Base-by-base conservation (phyloP, 1,140 invertebrate genomes). In the Drosophila micromelanica region DNA sequence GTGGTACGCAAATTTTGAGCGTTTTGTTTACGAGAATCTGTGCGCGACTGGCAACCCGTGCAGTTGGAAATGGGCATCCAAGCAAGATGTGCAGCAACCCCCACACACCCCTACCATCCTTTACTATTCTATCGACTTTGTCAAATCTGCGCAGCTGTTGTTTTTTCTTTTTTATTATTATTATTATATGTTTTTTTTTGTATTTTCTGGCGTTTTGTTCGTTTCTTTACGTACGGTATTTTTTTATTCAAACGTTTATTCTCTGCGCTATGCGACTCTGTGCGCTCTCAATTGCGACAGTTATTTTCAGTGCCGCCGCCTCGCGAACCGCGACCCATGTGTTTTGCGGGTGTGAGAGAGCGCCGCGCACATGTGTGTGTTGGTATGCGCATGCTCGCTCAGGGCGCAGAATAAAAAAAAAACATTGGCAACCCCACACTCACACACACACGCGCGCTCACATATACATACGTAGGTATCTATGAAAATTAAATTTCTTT, bases 301-400 rank as follows among this genome's bases (percentile, higher is more conserved):
- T 82, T 81, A 79, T 85, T 84, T 82, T 82, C 55, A 84, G 76
- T 80, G 78, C 76, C 74, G 30, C 38, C 42, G 15, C 37, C 37
- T 11, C 48, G 15, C 42, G 42, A 15, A 43, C 5, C 27, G 6
- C 54, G 55, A 42, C 62, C 74, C 74, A 77, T 77, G 71, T 77
- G 74, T 76, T 73, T 68, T 23, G 17, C 51, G 65, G 35, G 43
- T 42, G 27, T 30, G 40, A 71, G 52, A 40, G 70, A 57, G 40
- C 35, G 35, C n/a, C 52, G 49, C 38, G 57, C 76, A 77, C 61
- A 78, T 73, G 80, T 27, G 5, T 75, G 27, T 75, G 56, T 45
- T 59, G 76, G 78, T 78, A 76, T 87, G 82, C 82, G 82, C 82
- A 86, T 82, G 78, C 82, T 71, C 78, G 55, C 71, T 80, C 69